Evolutionary conservation across 2,888 invertebrate genomes (phyloP), one percentile per base, ranked within the genome.

Genomic region (Colletes collaris): DNA sequence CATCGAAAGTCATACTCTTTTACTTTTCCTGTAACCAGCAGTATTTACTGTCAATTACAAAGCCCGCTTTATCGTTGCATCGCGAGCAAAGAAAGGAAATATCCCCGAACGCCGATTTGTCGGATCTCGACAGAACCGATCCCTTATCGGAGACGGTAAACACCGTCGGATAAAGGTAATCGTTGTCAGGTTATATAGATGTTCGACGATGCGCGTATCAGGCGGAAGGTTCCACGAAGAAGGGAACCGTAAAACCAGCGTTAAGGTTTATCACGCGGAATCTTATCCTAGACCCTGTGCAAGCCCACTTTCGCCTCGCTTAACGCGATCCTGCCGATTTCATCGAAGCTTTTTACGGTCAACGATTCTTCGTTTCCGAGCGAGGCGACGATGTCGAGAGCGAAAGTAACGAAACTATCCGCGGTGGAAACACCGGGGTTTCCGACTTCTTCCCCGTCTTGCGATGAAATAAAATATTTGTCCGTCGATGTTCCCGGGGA

Each of bases 401-500:
- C 19, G 16, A 50, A 40, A 37, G 52, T 19, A 67, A 63, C 67
- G 72, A 63, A 65, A 68, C 55, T 19, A 58, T 73, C 50, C 63
- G 35, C 66, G 49, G 56, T 64, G 40, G 59, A 44, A 63, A 44
- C 58, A 65, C 55, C 62, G 46, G 40, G 64, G 50, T 44, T 52
- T 37, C 75, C 13, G 56, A 70, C 59, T 53, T 44, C 19, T 55
- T 75, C 75, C 67, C 73, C 79, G 59, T 64, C 53, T 65, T 77
- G 49, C 87, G 89, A 89, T 89, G 89, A 90, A 89, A 90, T 76
- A 66, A 76, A 74, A 76, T 76, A 75, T 76, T 66, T 76, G 49
- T 60, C 49, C 49, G 44, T 44, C 60, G 75, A 76, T 66, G 75
- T 35, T 60, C 55, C 55, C 49, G 53, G 60, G 44, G 2, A 13